Conservation (phyloP, 1,140 invertebrate genomes). For the Tigriopus japonicus region DNA sequence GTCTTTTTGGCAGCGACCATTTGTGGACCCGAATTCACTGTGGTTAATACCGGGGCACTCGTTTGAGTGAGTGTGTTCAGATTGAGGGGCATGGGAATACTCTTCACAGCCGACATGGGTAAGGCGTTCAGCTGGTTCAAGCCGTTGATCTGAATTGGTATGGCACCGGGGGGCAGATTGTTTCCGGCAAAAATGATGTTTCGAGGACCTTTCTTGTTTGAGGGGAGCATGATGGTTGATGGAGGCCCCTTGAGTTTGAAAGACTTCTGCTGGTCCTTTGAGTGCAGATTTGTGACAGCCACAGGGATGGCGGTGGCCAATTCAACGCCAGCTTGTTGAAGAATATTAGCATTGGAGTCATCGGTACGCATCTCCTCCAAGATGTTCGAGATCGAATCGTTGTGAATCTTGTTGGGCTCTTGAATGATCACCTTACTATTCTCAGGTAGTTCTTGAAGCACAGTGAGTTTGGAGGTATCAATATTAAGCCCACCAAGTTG, state of each 20-base stretch:
- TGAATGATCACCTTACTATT: constrained; percentile 5
- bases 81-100: neutral
- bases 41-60: neutral
- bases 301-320: neutral
- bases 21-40: neutral
- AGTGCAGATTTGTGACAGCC: neutral
- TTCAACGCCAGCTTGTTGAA: neutral
- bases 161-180: neutral
- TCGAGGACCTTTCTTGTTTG: neutral
- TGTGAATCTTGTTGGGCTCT: neutral
- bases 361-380: constrained; percentile 1
- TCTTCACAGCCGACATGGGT: constrained; percentile 4
- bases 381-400: neutral
- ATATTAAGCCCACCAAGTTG: neutral
- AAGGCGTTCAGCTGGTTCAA: neutral
- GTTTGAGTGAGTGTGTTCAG: neutral
- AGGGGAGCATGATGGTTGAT: neutral
- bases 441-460: constrained; percentile 10
- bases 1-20: neutral
- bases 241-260: neutral
- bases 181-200: constrained; percentile 1
- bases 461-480: constrained; percentile 1
- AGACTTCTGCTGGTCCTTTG: neutral
- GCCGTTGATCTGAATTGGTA: constrained; percentile 5
- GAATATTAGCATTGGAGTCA: neutral